These are phyloP conservation scores for Pachycephala philippinensis DNA, from an alignment of 2,113 vertebrate genomes.

Conservation along the genomic window DNA sequence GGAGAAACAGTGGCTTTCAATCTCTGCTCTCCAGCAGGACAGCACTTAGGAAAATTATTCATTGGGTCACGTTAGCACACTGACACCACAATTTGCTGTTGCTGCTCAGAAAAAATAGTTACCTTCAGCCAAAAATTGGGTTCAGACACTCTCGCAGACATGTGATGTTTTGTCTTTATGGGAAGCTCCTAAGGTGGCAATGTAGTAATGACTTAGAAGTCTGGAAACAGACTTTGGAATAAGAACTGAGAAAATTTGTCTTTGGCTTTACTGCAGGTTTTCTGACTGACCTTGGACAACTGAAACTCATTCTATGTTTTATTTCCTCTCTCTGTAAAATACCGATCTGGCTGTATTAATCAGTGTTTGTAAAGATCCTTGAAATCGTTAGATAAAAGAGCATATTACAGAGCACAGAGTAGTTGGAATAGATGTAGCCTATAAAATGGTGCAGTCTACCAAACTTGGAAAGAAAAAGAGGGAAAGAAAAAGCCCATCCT, in stretches of 20 bases:
- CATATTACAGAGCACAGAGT: background rate
- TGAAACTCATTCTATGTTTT: slow-evolving; percentile 12
- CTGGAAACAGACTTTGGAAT: slow-evolving; percentile 18
- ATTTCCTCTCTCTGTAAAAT: slow-evolving; percentile 22
- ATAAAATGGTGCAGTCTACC: background rate
- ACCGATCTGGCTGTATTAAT: slow-evolving; percentile 1
- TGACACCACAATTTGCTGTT: slow-evolving; percentile 55
- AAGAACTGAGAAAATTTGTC: slow-evolving; percentile 20
- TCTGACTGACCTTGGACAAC: slow-evolving; percentile 38
- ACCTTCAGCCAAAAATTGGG: slow-evolving; percentile 43
- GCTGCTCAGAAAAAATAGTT: slow-evolving; percentile 48
- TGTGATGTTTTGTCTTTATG: slow-evolving; percentile 33
- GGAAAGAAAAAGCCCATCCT: background rate
- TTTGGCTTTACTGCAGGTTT: slow-evolving; percentile 27
- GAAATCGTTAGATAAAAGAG: slow-evolving; percentile 1
- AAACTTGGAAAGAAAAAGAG: background rate
- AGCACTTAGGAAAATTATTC: slow-evolving; percentile 22
- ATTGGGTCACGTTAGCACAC: background rate
- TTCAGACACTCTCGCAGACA: background rate
- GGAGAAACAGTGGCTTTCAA: background rate
- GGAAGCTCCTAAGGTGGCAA: background rate
- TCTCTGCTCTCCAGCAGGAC: slow-evolving; percentile 8
- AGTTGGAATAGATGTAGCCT: background rate
- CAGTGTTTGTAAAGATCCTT: slow-evolving; percentile 35
- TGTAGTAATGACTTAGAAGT: slow-evolving; percentile 17